Evolutionary conservation across 2,888 invertebrate species (phyloP), one percentile per base, ranked within the genome.

Genomic region (Sarcophaga rosellei): DNA sequence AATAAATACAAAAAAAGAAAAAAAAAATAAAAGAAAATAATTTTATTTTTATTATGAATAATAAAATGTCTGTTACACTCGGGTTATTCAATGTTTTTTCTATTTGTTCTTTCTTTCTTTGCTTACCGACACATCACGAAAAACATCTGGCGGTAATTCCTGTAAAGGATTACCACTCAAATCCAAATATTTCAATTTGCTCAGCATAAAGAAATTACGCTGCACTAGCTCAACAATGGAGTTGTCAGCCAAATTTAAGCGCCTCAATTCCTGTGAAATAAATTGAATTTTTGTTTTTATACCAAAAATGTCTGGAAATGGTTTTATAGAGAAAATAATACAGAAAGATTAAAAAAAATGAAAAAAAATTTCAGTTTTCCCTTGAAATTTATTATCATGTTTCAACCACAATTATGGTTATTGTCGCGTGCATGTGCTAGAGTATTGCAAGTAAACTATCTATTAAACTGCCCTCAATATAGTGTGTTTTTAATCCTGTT

Each of bases 111-210:
- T 11, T 23, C 10, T 47, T 53, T 66, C 23, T 68, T 75, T n/a
- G 61, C 94, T 94, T 92, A 95, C 95, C 93, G 94, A 94, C 88
- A 95, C 94, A 93, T 96, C 96, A 91, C 96, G 96, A 93, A 96
- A 96, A 70, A 96, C 96, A 93, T 97, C 97, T 12, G 97, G 96
- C 90, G 95, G 95, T 84, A 97, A 94, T 90, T 97, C 96, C 74
- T 94, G 93, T 73, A 97, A 93, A 69, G 96, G 95, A 93, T 97
- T 97, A 88, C 95, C 95, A 92, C 96, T 96, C 88, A 97, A 93
- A 93, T 97, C 96, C 88, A 97, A 94, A 91, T 94, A 94, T 89
- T 95, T 95, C 88, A 97, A 94, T 91, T 96, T 96, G 72, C 95
- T 95, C 80, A 97, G 94, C 94, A 95, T 96, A 90, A 96, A 94